phyloP scores from a whole-genome alignment of 2,888 invertebrate species.

The Tachina fera region DNA sequence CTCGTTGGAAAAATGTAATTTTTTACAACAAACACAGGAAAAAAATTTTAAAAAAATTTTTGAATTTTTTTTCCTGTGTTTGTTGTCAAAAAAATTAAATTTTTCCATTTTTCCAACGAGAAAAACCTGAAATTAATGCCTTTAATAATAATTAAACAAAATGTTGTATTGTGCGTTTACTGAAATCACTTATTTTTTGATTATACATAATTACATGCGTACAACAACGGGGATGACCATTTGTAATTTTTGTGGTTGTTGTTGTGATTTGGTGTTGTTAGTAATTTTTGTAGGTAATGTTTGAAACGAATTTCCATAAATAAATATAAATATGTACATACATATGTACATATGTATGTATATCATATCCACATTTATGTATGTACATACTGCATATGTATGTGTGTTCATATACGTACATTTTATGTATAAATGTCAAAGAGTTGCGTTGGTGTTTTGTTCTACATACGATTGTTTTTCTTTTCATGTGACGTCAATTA shows the following conservation, averaged over 20 bases:
- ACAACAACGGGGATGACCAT: not conserved
- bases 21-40: too few relatives aligned
- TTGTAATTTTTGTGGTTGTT: slow-evolving; percentile 24
- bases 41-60: too few relatives aligned
- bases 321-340: not conserved
- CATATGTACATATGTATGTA: not conserved
- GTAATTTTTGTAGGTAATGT: slow-evolving; percentile 17
- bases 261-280: slow-evolving; percentile 12
- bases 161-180: slow-evolving; percentile 16
- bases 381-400: not conserved
- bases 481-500: slow-evolving; percentile 44
- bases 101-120: too few relatives aligned
- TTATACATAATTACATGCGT: not conserved
- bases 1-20: too few relatives aligned
- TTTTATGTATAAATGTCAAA: slow-evolving; percentile 37
- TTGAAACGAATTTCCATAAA: slow-evolving; percentile 8
- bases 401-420: not conserved
- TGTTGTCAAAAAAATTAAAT: too few relatives aligned
- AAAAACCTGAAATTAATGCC: too few relatives aligned
- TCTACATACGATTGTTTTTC: slow-evolving; percentile 18
- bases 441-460: slow-evolving; percentile 41
- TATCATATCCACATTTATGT: not conserved
- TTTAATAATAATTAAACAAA: too few relatives aligned
- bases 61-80: too few relatives aligned
- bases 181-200: not conserved